A percentile compares a stretch with the other conserved stretches of the same genome.
Conservation (phyloP, 2,113 vertebrate genomes). For the Psophia crepitans region DNA sequence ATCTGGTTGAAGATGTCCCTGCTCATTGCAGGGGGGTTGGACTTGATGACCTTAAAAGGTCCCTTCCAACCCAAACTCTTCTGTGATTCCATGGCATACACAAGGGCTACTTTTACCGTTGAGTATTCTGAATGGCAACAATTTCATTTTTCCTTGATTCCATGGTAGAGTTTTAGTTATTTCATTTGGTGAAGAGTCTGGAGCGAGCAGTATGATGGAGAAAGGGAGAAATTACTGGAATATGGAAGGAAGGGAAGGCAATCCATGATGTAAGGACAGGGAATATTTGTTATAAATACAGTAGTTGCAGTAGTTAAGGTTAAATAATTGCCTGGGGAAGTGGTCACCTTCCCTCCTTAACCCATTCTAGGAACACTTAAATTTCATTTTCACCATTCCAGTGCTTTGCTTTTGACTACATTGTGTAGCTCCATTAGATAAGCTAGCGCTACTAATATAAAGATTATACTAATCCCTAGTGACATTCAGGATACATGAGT, state of each 20-base stretch:
- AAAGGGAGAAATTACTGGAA: neutral
- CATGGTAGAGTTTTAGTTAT: neutral
- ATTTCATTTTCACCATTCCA: neutral
- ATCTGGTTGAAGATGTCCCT: no score
- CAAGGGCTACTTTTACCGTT: neutral
- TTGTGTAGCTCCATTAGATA: neutral
- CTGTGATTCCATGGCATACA: neutral
- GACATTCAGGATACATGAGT: neutral
- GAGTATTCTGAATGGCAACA: neutral
- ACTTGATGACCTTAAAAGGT: no score
- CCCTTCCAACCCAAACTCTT: no score
- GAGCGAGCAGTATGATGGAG: neutral
- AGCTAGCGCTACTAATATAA: constrained; percentile 12
- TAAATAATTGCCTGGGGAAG: neutral
- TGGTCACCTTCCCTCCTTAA: neutral
- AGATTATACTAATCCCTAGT: constrained; percentile 33
- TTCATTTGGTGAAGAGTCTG: neutral
- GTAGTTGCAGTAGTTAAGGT: neutral
- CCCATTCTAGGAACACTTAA: neutral
- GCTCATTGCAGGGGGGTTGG: no score
- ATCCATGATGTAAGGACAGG: neutral
- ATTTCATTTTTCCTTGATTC: neutral
- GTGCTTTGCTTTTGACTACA: neutral
- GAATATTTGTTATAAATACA: neutral
- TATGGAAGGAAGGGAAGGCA: neutral